Percentiles rank a stretch among this genome's conserved stretches.
Conservation (phyloP, 2,113 vertebrate species). For the Circaetus gallicus region DNA sequence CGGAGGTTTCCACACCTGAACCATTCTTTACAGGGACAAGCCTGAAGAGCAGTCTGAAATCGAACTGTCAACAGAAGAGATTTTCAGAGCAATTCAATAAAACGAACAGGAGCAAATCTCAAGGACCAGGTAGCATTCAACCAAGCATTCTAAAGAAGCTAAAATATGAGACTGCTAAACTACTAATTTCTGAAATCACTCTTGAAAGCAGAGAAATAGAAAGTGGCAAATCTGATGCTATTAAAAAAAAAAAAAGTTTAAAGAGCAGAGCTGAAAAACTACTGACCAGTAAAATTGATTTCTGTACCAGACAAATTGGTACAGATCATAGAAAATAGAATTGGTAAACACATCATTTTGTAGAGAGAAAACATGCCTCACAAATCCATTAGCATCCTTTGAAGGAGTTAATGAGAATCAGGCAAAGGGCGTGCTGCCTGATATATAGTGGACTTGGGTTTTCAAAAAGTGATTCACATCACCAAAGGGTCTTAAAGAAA, state of each 20-base stretch:
- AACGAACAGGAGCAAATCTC: not conserved
- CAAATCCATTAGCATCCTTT: slow-evolving; percentile 40
- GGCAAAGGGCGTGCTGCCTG: not conserved
- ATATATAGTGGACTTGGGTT: not conserved
- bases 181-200: slow-evolving; percentile 46
- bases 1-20: not conserved
- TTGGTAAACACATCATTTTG: slow-evolving; percentile 48
- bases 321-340: slow-evolving; percentile 30
- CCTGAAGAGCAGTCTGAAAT: slow-evolving; percentile 7
- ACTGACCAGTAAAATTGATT: slow-evolving; percentile 59
- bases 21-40: not conserved
- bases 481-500: not conserved
- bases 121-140: slow-evolving; percentile 41
- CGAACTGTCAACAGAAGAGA: not conserved
- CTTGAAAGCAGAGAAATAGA: slow-evolving; percentile 12
- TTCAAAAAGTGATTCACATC: not conserved
- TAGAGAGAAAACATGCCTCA: slow-evolving; percentile 4
- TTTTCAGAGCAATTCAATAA: slow-evolving; percentile 38
- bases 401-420: slow-evolving; percentile 34
- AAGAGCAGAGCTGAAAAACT: slow-evolving; percentile 14
- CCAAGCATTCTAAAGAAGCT: slow-evolving; percentile 25
- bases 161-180: slow-evolving; percentile 29
- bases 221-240: not conserved
- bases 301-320: slow-evolving; percentile 39
- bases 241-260: not conserved